phyloP scores from a whole-genome alignment of 2,797 vertebrate species.

The Caiman crocodilus region DNA sequence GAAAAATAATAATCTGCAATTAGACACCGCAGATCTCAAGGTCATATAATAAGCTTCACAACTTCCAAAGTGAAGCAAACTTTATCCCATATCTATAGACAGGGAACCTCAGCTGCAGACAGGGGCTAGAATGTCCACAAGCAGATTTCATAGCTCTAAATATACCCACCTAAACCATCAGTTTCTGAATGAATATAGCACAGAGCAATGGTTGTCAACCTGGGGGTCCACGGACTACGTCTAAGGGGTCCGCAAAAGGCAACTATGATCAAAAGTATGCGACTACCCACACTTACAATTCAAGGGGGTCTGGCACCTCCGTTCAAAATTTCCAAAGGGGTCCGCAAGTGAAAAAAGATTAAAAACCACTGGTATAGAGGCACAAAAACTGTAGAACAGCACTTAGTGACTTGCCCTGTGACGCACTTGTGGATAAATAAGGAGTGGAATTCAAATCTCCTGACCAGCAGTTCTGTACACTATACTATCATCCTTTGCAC shows the following conservation, averaged over 20 bases:
- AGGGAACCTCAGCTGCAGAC: background rate
- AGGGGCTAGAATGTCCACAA: background rate
- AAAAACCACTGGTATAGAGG: background rate
- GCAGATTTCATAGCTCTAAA: background rate
- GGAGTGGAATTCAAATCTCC: background rate
- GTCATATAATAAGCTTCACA: background rate
- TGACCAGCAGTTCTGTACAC: no score
- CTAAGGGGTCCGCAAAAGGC: no score
- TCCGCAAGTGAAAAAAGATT: no score
- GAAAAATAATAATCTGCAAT: background rate
- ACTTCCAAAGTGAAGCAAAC: accelerated
- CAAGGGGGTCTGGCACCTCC: no score
- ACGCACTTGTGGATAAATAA: background rate
- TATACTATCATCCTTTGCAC: no score
- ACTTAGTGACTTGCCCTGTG: background rate
- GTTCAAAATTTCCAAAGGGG: no score
- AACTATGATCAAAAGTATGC: no score
- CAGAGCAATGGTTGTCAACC: no score
- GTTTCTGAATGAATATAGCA: background rate
- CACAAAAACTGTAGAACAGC: accelerated
- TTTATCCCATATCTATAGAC: background rate
- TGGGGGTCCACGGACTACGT: no score
- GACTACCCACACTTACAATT: no score
- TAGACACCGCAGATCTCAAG: background rate
- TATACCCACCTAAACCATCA: accelerated